Base-by-base conservation (phyloP, 2,113 vertebrate genomes). In the Glaucomys volans region DNA sequence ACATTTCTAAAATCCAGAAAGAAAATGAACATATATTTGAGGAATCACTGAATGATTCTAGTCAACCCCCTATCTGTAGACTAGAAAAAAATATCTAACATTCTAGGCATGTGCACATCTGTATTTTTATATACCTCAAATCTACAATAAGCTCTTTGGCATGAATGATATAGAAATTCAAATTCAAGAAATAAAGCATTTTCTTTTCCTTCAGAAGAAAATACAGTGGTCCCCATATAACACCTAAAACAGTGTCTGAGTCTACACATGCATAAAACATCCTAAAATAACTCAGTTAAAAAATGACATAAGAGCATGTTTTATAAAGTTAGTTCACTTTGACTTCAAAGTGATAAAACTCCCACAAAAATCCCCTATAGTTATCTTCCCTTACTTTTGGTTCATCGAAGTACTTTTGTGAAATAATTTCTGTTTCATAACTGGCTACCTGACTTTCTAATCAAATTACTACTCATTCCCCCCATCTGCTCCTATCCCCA, bases 341-440 rank as follows among this genome's bases (percentile, higher is more conserved):
- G 2, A 10, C 52, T 94, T 87, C 89, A 96, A 88, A 91, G 44
- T 87, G 76, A 82, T 79, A 62, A 93, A 92, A 59, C 20, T 87
- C 2, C 4, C 40, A 30, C 87, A 94, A 67, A 86, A 86, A 92
- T 32, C 22, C 20, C 54, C 42, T 91, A 16, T 18, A 9, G 79
- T 76, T 90, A 12, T 77, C 92, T 87, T 88, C 16, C 67, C 87
- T 81, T 67, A 57, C 14, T 94, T 95, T 89, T 81, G 44, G 42
- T 44, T 82, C 80, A 83, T 79, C 91, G 69, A 86, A 89, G 35
- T 91, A 64, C 24, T 87, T 94, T 94, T 92, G n/a, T 95, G 87
- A 92, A 88, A 74, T 74, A 79, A 69, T 50, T 86, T 97, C 66
- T 93, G 47, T 72, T 95, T 94, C 62, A 95, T 74, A 92, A 90